Conservation (phyloP, 2,113 vertebrate species). For the Mungos mungo region DNA sequence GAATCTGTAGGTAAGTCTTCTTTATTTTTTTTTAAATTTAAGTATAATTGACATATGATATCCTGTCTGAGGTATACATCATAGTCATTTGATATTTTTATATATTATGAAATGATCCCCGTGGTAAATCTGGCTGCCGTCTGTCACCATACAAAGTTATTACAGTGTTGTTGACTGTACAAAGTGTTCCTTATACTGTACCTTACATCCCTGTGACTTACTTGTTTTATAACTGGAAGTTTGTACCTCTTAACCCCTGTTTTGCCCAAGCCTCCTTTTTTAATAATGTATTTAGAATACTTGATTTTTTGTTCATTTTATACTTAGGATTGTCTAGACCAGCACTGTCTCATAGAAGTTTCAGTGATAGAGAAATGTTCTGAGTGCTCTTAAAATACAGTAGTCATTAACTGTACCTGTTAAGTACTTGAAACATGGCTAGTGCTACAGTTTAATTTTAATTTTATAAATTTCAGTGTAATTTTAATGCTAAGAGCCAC, state of each 20-base stretch:
- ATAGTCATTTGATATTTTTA: neutral
- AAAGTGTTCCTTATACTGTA: neutral
- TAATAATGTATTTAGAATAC: neutral
- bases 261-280: neutral
- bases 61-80: neutral
- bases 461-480: conserved; percentile 1
- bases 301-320: neutral
- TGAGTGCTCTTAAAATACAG: neutral
- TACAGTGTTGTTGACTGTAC: neutral
- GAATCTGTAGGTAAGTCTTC: conserved; percentile 94
- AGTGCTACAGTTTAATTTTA: conserved; percentile 19
- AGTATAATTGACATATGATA: neutral
- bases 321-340: neutral
- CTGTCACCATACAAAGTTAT: neutral
- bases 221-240: neutral
- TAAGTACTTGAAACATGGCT: neutral
- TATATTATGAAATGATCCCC: neutral
- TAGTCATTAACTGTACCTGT: neutral
- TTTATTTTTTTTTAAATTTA: neutral
- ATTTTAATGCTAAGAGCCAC: conserved; percentile 26
- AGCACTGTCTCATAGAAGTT: neutral
- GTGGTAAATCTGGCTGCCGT: neutral
- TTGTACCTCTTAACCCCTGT: neutral
- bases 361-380: neutral
- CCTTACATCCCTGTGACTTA: neutral